These are phyloP conservation scores for Litoditis marina DNA, from an alignment of 2,888 invertebrate genomes.

Conservation along the genomic window DNA sequence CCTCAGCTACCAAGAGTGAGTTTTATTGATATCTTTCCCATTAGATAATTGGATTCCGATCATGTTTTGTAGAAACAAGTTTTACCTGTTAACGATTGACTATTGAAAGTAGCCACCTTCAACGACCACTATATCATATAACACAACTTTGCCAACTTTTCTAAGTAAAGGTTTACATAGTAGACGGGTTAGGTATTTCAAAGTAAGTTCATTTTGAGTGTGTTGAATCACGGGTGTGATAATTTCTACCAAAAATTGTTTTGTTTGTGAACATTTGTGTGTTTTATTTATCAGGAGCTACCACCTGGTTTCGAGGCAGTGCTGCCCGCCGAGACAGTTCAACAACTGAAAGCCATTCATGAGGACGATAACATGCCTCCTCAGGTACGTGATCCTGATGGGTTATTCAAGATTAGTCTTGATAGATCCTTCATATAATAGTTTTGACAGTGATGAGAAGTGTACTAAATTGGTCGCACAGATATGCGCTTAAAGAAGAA, in stretches of 20 bases:
- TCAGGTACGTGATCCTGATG: constrained; percentile 10
- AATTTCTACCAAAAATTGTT: neutral
- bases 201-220: too few species aligned
- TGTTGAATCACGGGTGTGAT: too few species aligned
- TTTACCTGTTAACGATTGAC: too few species aligned
- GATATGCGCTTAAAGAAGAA: too few species aligned
- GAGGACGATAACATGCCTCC: constrained; percentile 17
- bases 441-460: too few species aligned
- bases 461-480: too few species aligned
- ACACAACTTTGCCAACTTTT: neutral
- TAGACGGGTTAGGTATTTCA: neutral
- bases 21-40: neutral
- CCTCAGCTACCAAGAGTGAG: constrained; percentile 16
- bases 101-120: too few species aligned
- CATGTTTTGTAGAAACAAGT: too few species aligned
- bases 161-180: neutral
- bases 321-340: constrained; percentile 49
- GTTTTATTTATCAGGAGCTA: constrained; percentile 38
- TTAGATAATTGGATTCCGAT: too few species aligned
- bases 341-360: constrained; percentile 51
- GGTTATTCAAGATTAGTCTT: too few species aligned
- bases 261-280: neutral
- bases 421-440: too few species aligned
- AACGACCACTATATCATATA: too few species aligned
- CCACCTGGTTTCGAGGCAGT: constrained; percentile 53